Percentiles rank a stretch among this genome's conserved stretches.
Evolutionary conservation across 2,113 vertebrate species (phyloP).

Genomic region (Manacus vitellinus): DNA sequence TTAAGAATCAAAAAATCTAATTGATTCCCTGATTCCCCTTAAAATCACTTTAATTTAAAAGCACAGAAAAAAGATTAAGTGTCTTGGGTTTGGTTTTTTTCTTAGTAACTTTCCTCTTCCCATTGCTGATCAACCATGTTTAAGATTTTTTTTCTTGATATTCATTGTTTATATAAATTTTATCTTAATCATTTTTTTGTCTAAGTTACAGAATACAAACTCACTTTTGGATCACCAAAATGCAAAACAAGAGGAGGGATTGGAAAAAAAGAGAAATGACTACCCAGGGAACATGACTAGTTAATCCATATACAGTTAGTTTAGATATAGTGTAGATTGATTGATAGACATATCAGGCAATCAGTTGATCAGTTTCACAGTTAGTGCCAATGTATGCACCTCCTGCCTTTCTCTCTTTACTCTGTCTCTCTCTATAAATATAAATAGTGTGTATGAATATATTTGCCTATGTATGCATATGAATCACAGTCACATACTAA

Average conservation of each 20-base stretch:
- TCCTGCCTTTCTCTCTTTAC: neutral
- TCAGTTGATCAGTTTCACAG: neutral
- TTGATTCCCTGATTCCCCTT: neutral
- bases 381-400: neutral
- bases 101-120: neutral
- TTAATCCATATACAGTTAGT: rapidly evolving
- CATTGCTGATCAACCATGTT: neutral
- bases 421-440: rapidly evolving
- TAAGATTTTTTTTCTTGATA: neutral
- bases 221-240: neutral
- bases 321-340: neutral
- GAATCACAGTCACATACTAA: neutral
- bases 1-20: neutral
- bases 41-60: neutral
- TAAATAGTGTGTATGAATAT: neutral
- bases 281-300: neutral
- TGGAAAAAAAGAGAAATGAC: neutral
- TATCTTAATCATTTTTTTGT: neutral
- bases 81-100: neutral
- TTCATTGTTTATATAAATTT: neutral
- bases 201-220: neutral
- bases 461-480: neutral
- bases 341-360: neutral
- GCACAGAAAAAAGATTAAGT: neutral
- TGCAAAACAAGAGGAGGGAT: neutral